Conservation (phyloP, 2,888 invertebrate genomes). For the Apotomis betuletana region DNA sequence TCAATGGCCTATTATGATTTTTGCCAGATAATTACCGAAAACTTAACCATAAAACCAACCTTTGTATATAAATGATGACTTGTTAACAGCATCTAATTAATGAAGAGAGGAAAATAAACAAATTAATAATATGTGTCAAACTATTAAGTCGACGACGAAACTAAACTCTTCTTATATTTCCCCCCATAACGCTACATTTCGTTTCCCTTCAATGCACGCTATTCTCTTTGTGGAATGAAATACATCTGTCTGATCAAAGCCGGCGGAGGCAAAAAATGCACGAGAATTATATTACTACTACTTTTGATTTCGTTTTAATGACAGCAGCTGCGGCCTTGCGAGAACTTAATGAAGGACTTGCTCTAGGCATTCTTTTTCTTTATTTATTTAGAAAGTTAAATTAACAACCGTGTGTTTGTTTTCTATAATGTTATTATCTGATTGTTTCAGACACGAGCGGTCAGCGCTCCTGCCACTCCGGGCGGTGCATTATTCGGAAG, state of each 20-base stretch:
- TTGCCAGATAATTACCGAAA: no score
- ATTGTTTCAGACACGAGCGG: conserved; percentile 78
- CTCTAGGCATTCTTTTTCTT: conserved; percentile 45
- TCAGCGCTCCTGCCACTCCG: conserved; percentile 79
- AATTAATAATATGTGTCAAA: neutral
- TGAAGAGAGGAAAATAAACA: no score
- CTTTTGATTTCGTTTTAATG: conserved; percentile 73
- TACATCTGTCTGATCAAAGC: conserved; percentile 51
- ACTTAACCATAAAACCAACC: no score
- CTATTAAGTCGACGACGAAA: neutral
- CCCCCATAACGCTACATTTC: conserved; percentile 46
- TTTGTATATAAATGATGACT: no score
- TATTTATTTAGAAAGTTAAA: conserved; percentile 1
- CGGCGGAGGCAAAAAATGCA: conserved; percentile 54
- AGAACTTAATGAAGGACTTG: conserved; percentile 50
- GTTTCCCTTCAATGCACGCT: conserved; percentile 46
- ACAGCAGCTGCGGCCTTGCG: conserved; percentile 55
- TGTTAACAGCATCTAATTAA: no score
- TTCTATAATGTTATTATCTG: conserved; percentile 42
- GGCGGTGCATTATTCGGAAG: conserved; percentile 65
- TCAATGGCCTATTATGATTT: no score
- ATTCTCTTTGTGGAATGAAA: conserved; percentile 57
- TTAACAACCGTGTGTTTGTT: neutral
- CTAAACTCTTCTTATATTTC: conserved; percentile 52
- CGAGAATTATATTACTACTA: conserved; percentile 63